Conservation (phyloP, 1,140 invertebrate species). For the Drosophila littoralis region DNA sequence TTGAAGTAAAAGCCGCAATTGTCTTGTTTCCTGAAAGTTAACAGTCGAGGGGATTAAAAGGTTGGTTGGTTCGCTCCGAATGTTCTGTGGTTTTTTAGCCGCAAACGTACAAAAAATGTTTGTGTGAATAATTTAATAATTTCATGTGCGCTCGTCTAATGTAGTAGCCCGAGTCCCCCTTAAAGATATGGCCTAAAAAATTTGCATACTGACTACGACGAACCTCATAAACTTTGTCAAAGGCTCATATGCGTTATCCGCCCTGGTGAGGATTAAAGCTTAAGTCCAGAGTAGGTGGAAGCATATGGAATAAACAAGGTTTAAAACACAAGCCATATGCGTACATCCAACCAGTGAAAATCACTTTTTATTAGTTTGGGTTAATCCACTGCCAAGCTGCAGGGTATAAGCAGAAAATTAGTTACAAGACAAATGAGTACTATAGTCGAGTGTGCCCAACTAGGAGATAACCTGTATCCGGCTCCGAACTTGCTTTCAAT, state of each 20-base stretch:
- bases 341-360: conserved; percentile 65
- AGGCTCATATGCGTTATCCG: conserved; percentile 56
- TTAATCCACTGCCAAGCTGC: conserved; percentile 64
- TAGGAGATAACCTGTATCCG: not conserved
- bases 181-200: conserved; percentile 37
- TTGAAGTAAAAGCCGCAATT: conserved; percentile 32
- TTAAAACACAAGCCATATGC: conserved; percentile 66
- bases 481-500: no score
- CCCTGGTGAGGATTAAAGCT: not conserved
- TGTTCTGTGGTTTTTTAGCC: conserved; percentile 36
- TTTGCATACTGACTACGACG: conserved; percentile 63
- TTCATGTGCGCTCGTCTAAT: conserved; percentile 5
- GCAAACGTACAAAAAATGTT: conserved; percentile 31
- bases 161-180: not conserved
- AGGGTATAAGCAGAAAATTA: conserved; percentile 22
- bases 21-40: conserved; percentile 44
- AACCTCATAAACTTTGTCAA: conserved; percentile 70
- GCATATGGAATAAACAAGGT: conserved; percentile 57
- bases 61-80: conserved; percentile 33
- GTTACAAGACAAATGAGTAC: conserved; percentile 32
- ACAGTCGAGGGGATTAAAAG: conserved; percentile 57
- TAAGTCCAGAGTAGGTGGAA: conserved; percentile 6
- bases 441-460: not conserved
- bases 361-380: conserved; percentile 77
- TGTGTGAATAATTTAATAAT: conserved; percentile 77